Conservation (phyloP, 2,113 vertebrate species). For the Arenaria interpres region DNA sequence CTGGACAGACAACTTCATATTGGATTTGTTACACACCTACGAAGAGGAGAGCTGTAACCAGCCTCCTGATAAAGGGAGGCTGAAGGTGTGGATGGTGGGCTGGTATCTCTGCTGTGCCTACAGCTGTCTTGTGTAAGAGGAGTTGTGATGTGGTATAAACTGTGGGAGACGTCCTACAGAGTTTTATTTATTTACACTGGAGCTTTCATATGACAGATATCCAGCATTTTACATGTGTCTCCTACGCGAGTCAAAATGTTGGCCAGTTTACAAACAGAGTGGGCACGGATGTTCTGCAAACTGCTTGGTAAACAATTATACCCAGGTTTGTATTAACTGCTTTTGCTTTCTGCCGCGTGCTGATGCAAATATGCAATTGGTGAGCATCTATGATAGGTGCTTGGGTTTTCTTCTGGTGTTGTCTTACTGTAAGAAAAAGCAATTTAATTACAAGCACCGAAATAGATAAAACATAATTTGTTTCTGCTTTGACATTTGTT, state of each 20-base stretch:
- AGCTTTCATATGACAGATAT: neutral
- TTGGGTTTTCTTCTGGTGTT: neutral
- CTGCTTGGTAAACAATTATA: slow-evolving; percentile 12
- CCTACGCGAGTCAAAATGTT: neutral
- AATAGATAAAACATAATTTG: neutral
- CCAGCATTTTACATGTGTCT: neutral
- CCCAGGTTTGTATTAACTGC: neutral
- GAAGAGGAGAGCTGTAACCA: neutral
- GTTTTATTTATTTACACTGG: neutral
- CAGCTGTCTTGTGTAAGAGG: neutral
- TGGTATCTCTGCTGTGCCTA: neutral
- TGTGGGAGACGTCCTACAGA: neutral
- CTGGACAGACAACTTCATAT: neutral
- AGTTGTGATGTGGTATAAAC: neutral
- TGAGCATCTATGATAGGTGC: neutral
- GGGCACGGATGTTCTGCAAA: neutral
- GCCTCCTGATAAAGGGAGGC: neutral
- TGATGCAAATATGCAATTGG: neutral
- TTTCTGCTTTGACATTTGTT: slow-evolving; percentile 18
- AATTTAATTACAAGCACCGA: neutral
- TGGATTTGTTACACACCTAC: neutral
- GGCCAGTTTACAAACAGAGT: neutral
- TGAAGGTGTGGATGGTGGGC: neutral
- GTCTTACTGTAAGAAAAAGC: neutral
- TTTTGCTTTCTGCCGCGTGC: neutral